Evolutionary conservation across 2,888 invertebrate genomes (phyloP).

Genomic region (Eledone cirrhosa): DNA sequence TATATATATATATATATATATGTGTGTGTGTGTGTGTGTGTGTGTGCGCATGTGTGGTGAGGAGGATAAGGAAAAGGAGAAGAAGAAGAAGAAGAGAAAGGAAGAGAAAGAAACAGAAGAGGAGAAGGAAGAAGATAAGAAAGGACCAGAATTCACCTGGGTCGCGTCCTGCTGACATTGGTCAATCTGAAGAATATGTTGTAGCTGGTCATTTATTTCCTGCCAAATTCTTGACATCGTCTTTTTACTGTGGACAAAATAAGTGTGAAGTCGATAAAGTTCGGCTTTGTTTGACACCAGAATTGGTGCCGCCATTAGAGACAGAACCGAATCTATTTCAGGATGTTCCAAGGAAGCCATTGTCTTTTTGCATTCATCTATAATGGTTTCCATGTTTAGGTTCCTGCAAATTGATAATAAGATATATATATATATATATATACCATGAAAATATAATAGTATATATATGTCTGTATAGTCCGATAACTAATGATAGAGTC

Average conservation of each 20-base stretch:
- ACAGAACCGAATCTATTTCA: slow-evolving; percentile 37
- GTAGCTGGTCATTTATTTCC: slow-evolving; percentile 32
- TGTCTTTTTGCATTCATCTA: slow-evolving; percentile 41
- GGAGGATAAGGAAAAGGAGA: neutral
- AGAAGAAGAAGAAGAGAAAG: neutral
- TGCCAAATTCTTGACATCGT: slow-evolving; percentile 36
- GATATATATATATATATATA: neutral
- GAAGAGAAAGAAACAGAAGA: neutral
- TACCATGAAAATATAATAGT: neutral
- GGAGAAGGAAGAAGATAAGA: neutral
- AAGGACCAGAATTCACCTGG: slow-evolving; percentile 4
- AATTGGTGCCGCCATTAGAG: slow-evolving; percentile 35
- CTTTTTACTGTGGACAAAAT: slow-evolving; percentile 31
- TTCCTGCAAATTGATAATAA: slow-evolving; percentile 39
- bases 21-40: too few relatives aligned
- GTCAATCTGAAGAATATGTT: slow-evolving; percentile 25
- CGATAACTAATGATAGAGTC: too few relatives aligned
- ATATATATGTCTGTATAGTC: too few relatives aligned
- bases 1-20: too few relatives aligned
- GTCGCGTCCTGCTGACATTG: slow-evolving; percentile 34
- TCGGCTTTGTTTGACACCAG: slow-evolving; percentile 32
- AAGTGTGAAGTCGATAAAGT: slow-evolving; percentile 32
- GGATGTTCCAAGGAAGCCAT: slow-evolving; percentile 41
- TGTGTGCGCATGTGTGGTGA: too few relatives aligned
- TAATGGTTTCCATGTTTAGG: slow-evolving; percentile 38